A percentile compares a stretch with the other conserved stretches of the same genome.
Conservation (phyloP, 2,797 vertebrate genomes). For the Podarcis lilfordi region DNA sequence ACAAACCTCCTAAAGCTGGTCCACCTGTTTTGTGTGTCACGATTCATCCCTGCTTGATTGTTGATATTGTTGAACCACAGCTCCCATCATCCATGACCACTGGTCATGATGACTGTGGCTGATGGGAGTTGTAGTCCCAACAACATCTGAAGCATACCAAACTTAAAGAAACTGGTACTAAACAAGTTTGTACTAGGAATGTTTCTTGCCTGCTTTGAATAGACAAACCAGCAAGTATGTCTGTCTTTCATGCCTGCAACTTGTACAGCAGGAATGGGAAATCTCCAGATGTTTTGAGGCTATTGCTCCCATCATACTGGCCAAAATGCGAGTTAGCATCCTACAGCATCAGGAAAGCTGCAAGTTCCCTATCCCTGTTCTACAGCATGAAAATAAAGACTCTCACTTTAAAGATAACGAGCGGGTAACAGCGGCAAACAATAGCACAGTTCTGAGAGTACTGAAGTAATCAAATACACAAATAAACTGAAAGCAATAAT, state of each 20-base stretch:
- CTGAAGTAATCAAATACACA: slow-evolving; percentile 9
- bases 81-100: background rate
- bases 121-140: background rate
- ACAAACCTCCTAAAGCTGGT: background rate
- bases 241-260: background rate
- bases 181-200: background rate
- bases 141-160: background rate
- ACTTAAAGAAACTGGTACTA: background rate
- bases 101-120: background rate
- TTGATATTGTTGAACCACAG: background rate
- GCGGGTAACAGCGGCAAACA: background rate
- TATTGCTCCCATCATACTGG: background rate
- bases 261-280: background rate
- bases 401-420: slow-evolving; percentile 19
- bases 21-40: background rate
- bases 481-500: slow-evolving; percentile 18
- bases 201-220: background rate
- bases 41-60: background rate
- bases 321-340: background rate
- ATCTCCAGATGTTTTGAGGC: background rate
- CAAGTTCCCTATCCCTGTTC: background rate
- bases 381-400: background rate
- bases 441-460: background rate
- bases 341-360: background rate
- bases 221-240: background rate